phyloP scores from a whole-genome alignment of 2,113 vertebrate species.

The Lampris incognitus region DNA sequence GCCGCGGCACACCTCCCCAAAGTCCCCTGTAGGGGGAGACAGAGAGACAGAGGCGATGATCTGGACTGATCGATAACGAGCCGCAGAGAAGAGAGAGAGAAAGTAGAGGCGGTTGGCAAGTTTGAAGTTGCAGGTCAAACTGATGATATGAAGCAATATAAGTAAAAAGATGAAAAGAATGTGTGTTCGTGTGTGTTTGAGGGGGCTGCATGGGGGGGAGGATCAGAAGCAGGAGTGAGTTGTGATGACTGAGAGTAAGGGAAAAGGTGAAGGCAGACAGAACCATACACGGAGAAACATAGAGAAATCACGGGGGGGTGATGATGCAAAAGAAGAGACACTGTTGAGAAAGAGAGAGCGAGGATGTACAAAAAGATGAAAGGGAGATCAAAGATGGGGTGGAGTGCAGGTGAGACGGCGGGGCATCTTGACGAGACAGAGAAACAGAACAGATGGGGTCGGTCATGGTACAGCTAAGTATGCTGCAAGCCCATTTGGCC shows the following conservation, averaged over 20 bases:
- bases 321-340: constrained; percentile 56
- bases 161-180: constrained; percentile 24
- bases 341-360: constrained; percentile 15
- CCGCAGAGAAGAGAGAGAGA: neutral
- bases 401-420: constrained; percentile 20
- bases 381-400: constrained; percentile 53
- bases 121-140: neutral
- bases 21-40: constrained; percentile 84
- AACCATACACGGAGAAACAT: constrained; percentile 24
- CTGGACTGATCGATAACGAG: neutral
- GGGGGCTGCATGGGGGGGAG: neutral
- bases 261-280: neutral
- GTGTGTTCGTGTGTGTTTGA: neutral
- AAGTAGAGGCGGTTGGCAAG: neutral
- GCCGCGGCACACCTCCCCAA: constrained; percentile 90
- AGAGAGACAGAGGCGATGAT: constrained; percentile 29
- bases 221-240: neutral
- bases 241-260: neutral
- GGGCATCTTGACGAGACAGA: constrained; percentile 2
- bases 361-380: constrained; percentile 55
- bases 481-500: constrained; percentile 18
- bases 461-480: constrained; percentile 17
- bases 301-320: constrained; percentile 7
- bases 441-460: neutral
- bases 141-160: neutral